Evolutionary conservation across 2,888 invertebrate genomes (phyloP).

Genomic region (Smittia aterrima): DNA sequence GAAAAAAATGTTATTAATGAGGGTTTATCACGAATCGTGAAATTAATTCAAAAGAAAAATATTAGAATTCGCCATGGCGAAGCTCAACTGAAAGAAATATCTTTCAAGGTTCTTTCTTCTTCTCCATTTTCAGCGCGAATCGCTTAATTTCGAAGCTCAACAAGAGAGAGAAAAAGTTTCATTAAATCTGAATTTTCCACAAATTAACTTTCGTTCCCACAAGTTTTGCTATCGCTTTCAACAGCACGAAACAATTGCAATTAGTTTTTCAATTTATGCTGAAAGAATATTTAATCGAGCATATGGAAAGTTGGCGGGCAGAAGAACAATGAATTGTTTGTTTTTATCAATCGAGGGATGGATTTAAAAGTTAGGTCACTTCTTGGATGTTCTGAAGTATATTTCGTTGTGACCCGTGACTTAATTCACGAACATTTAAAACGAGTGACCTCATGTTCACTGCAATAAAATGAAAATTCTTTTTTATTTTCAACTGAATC

Average conservation of each 20-base stretch:
- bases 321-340: not conserved
- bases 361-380: no score
- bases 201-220: conserved; percentile 13
- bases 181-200: not conserved
- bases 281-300: not conserved
- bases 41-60: not conserved
- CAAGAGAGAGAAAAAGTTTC: not conserved
- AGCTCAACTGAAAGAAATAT: not conserved
- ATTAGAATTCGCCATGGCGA: conserved; percentile 33
- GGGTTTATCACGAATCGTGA: conserved; percentile 20
- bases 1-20: conserved; percentile 30
- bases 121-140: not conserved
- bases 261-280: conserved; percentile 10
- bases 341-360: conserved; percentile 9
- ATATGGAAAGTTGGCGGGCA: not conserved
- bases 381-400: no score
- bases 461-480: no score
- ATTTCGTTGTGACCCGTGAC: no score
- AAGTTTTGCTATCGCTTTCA: not conserved
- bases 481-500: not conserved
- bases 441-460: no score
- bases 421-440: no score
- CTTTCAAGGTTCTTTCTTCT: not conserved
- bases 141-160: not conserved
- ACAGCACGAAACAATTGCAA: not conserved